Percentiles rank a stretch among this genome's conserved stretches.
Evolutionary conservation across 2,888 invertebrate genomes (phyloP).

Genomic region (Biston betularia): DNA sequence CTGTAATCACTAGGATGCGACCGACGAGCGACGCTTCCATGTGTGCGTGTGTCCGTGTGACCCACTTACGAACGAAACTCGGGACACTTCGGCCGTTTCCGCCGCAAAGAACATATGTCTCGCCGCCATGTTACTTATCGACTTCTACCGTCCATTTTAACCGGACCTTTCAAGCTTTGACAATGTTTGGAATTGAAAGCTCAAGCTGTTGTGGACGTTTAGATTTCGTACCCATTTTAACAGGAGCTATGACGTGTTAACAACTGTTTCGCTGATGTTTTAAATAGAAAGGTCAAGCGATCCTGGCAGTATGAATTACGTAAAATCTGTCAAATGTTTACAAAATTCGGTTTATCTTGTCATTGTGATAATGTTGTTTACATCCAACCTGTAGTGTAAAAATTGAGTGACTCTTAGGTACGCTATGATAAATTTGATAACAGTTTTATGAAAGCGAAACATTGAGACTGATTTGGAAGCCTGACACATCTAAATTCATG

Average conservation of each 20-base stretch:
- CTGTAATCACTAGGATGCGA: slow-evolving; percentile 62
- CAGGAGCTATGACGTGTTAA: slow-evolving; percentile 4
- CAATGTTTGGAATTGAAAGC: slow-evolving; percentile 18
- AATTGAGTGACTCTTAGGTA: slow-evolving; percentile 7
- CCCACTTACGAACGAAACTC: slow-evolving; percentile 81
- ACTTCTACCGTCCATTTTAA: slow-evolving; percentile 59
- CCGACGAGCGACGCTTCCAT: slow-evolving; percentile 48
- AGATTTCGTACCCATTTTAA: background rate
- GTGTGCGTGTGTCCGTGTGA: slow-evolving; percentile 81
- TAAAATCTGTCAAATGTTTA: slow-evolving; percentile 61
- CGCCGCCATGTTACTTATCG: slow-evolving; percentile 66
- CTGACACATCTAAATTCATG: too few relatives aligned
- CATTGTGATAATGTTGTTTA: slow-evolving; percentile 55
- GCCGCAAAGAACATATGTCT: slow-evolving; percentile 73
- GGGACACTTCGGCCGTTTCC: slow-evolving; percentile 73
- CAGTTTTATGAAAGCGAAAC: too few relatives aligned
- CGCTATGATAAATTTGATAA: background rate
- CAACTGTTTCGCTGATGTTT: background rate
- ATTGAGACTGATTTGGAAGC: too few relatives aligned
- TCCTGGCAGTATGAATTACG: slow-evolving; percentile 54
- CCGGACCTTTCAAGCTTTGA: slow-evolving; percentile 24
- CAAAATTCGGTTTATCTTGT: slow-evolving; percentile 55
- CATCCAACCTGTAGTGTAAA: slow-evolving; percentile 39
- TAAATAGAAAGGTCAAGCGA: slow-evolving; percentile 38
- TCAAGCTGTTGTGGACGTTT: slow-evolving; percentile 1